These are phyloP conservation scores for Chaetodon auriga DNA, from an alignment of 2,113 vertebrate genomes.

Conservation along the genomic window DNA sequence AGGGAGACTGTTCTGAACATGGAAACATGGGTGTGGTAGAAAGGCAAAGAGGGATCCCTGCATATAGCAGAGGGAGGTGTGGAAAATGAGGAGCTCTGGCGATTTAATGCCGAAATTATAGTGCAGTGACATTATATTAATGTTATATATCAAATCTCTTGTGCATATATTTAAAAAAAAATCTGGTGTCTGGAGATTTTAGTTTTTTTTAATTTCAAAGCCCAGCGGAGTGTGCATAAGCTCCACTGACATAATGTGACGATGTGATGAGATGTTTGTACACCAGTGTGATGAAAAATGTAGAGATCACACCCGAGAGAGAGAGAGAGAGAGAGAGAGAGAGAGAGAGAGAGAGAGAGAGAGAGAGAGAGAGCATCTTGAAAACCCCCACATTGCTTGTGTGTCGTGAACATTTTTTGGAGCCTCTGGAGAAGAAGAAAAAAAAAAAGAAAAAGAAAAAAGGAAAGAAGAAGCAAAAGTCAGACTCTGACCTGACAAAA, in stretches of 20 bases:
- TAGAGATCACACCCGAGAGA: slow-evolving; percentile 61
- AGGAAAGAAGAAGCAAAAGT: neutral
- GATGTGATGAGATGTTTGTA: slow-evolving; percentile 57
- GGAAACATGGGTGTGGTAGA: slow-evolving; percentile 53
- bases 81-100: neutral
- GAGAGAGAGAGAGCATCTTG: slow-evolving; percentile 49
- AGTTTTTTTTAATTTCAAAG: neutral
- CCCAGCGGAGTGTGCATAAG: slow-evolving; percentile 1
- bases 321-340: slow-evolving; percentile 48
- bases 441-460: neutral
- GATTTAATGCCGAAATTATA: neutral
- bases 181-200: neutral
- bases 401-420: slow-evolving; percentile 72
- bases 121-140: neutral
- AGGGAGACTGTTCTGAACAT: neutral
- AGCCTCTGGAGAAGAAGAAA: slow-evolving; percentile 20
- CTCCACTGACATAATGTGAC: slow-evolving; percentile 24
- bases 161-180: neutral
- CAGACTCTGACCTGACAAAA: slow-evolving; percentile 1
- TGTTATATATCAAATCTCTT: neutral
- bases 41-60: slow-evolving; percentile 4
- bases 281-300: slow-evolving; percentile 68
- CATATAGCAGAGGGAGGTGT: neutral
- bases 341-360: slow-evolving; percentile 42
- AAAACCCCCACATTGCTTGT: slow-evolving; percentile 62